These are phyloP conservation scores for Piaya cayana DNA, from an alignment of 2,113 vertebrate genomes.

Conservation along the genomic window DNA sequence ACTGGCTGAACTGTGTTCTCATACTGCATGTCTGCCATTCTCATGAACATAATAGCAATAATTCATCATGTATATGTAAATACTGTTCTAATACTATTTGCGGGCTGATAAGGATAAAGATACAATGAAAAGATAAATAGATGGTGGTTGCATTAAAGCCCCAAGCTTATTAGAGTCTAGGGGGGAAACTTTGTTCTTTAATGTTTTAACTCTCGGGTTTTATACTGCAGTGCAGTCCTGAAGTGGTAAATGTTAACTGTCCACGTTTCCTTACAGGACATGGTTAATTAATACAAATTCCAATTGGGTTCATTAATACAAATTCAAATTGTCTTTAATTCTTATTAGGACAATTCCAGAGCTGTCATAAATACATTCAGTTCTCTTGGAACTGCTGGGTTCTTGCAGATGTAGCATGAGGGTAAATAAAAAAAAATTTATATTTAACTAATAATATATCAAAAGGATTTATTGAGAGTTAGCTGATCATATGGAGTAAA, in stretches of 20 bases:
- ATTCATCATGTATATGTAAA: constrained; percentile 6
- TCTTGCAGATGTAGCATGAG: neutral
- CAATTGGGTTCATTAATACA: too few species aligned
- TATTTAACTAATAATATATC: neutral
- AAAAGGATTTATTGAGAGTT: neutral
- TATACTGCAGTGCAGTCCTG: neutral
- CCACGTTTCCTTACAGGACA: neutral
- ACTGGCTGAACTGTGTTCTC: constrained; percentile 35
- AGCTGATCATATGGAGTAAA: neutral
- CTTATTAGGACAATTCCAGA: neutral
- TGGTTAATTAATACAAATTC: neutral
- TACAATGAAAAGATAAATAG: neutral
- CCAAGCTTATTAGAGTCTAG: neutral
- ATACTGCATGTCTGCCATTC: constrained; percentile 10
- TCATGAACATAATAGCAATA: constrained; percentile 27
- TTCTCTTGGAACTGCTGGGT: neutral
- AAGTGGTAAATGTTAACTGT: neutral
- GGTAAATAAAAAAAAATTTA: neutral
- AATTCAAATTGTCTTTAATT: neutral
- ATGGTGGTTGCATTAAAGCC: neutral
- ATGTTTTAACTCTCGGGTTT: neutral
- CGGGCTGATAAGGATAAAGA: neutral
- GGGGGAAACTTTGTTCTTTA: neutral
- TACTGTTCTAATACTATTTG: neutral
- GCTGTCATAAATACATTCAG: neutral